These are phyloP conservation scores for Hippotragus niger DNA, from an alignment of 2,113 vertebrate species.

Conservation along the genomic window DNA sequence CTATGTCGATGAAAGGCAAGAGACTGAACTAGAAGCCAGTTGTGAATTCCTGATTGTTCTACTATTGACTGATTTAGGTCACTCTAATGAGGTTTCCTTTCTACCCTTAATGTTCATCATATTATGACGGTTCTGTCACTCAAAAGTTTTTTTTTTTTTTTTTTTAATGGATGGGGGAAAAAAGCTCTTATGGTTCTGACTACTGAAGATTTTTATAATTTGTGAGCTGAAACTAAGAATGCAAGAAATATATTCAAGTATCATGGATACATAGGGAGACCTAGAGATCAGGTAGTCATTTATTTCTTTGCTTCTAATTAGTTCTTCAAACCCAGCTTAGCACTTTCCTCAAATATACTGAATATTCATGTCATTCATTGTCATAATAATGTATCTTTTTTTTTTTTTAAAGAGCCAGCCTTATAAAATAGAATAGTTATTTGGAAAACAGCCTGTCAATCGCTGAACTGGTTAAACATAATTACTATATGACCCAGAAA, in stretches of 20 bases:
- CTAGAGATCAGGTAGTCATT: not conserved
- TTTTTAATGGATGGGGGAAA: not conserved
- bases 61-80: conserved; percentile 71
- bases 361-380: not conserved
- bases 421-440: not conserved
- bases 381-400: not conserved
- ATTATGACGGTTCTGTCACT: conserved; percentile 37
- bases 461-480: conserved; percentile 6
- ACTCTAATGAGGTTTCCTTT: conserved; percentile 66
- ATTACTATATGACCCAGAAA: not conserved
- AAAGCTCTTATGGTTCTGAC: not conserved
- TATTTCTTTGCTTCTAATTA: not conserved
- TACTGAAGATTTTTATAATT: conserved; percentile 9
- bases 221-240: not conserved
- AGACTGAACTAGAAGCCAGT: conserved; percentile 51
- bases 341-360: conserved; percentile 1
- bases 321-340: not conserved
- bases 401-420: not conserved
- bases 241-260: not conserved
- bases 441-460: not conserved
- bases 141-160: not conserved
- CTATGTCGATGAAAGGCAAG: conserved; percentile 54
- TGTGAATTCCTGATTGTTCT: conserved; percentile 63
- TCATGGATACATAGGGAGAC: not conserved
- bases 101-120: conserved; percentile 47